Evolutionary conservation across 2,888 invertebrate genomes (phyloP), one percentile per base, ranked within the genome.

Genomic region (Cenopis cana): DNA sequence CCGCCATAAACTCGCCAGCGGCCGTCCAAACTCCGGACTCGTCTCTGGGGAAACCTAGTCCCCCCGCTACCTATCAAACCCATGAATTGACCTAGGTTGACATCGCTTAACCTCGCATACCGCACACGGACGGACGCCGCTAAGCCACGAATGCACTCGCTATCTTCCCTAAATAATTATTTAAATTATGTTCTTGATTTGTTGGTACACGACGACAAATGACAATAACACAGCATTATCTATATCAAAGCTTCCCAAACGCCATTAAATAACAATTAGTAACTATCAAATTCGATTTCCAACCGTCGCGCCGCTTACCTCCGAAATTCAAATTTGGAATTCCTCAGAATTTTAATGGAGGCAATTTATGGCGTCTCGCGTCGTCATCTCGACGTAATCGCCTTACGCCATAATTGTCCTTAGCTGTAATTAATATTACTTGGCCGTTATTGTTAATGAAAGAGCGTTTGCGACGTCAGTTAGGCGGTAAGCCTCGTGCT

Each of bases 301-400:
- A 66, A 71, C 67, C 66, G 61, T 61, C 67, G 71, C 66, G 60
- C 20, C 59, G 59, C 61, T 61, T 73, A 71, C 66, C 74, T 75
- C 81, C 84, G 59, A 85, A 86, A 85, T 85, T 84, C 80, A 80
- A 83, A 82, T 85, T 85, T 81, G 78, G 82, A 81, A 83, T 76
- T 73, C 67, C 79, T 80, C 79, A 80, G 81, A 85, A 86, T 84
- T 82, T 84, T 87, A 88, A 89, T 88, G 86, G 82, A 77, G 81
- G 81, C 85, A 86, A 88, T 89, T 89, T 85, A 84, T 81, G 82
- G 80, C 80, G 81, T 76, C 81, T 77, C 81, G 81, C 83, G 81
- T 82, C 83, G 85, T 78, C 82, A 87, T 85, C 77, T 76, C 73
- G 65, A 79, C 79, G 79, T 82, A 82, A 86, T 83, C 80, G 81